phyloP scores from a whole-genome alignment of 37 sponge, comb jelly and placozoan genomes.

The Spongia lamella region DNA sequence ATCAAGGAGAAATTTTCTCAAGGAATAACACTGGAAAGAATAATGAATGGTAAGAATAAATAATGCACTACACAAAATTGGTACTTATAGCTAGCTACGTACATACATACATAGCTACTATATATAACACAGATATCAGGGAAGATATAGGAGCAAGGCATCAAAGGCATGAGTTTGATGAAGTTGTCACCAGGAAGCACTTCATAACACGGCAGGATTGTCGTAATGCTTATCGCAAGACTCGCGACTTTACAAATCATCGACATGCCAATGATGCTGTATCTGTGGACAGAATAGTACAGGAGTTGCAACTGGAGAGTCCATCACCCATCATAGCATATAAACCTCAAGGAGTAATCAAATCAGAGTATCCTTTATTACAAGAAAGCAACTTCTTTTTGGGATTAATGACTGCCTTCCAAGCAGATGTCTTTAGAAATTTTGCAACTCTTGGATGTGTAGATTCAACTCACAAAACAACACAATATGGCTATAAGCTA shows the following conservation, averaged over 20 bases:
- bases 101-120: too few species aligned
- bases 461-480: slow-evolving; percentile 16
- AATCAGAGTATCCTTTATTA: neutral
- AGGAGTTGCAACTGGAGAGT: slow-evolving; percentile 8
- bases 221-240: neutral
- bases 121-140: too few species aligned
- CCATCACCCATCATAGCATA: slow-evolving; percentile 3
- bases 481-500: slow-evolving; percentile 21
- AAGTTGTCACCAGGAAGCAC: neutral
- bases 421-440: slow-evolving; percentile 9
- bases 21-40: too few species aligned
- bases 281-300: slow-evolving; percentile 12
- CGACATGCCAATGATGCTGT: slow-evolving; percentile 20
- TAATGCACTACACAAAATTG: too few species aligned
- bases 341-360: slow-evolving; percentile 10
- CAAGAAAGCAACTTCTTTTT: slow-evolving; percentile 5
- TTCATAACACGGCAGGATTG: slow-evolving; percentile 27
- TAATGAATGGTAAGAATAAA: too few species aligned
- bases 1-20: neutral
- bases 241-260: slow-evolving; percentile 2
- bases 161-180: neutral
- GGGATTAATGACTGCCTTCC: slow-evolving; percentile 17
- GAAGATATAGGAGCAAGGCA: too few species aligned
- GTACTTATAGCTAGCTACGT: too few species aligned
- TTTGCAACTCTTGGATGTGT: neutral